Conservation (phyloP, 2,797 vertebrate genomes). For the Galago senegalensis region DNA sequence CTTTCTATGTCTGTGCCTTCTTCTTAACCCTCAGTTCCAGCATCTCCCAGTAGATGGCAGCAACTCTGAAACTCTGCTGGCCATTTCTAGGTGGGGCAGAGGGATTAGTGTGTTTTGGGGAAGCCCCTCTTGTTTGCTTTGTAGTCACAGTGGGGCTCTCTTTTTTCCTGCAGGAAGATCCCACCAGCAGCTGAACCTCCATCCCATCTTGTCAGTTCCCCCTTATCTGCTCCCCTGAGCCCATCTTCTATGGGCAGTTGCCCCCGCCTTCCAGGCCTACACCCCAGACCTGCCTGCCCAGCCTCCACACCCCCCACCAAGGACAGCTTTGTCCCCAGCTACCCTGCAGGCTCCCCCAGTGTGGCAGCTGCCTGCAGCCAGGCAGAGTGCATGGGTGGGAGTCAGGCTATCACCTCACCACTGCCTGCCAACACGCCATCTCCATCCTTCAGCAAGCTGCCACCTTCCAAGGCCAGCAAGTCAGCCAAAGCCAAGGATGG, state of each 20-base stretch:
- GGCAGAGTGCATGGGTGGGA: conserved; percentile 90
- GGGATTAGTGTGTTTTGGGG: not conserved
- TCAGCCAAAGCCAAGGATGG: conserved; percentile 92
- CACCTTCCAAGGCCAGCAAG: conserved; percentile 92
- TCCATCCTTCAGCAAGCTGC: conserved; percentile 90
- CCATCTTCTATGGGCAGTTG: conserved; percentile 88
- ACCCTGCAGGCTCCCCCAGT: conserved; percentile 88
- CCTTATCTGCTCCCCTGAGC: conserved; percentile 86
- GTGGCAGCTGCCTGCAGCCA: conserved; percentile 88
- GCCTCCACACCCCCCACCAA: conserved; percentile 81
- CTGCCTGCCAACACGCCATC: conserved; percentile 88
- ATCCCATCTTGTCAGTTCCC: conserved; percentile 86
- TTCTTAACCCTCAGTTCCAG: conserved; percentile 42
- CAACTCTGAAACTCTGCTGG: conserved; percentile 57
- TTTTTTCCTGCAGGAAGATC: conserved; percentile 93
- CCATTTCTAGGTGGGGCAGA: conserved; percentile 53
- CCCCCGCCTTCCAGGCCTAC: conserved; percentile 89
- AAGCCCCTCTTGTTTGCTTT: conserved; percentile 20
- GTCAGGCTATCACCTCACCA: conserved; percentile 89
- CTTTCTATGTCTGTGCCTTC: not conserved
- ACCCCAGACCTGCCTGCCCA: conserved; percentile 87
- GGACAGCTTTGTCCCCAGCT: conserved; percentile 87
- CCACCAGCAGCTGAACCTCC: conserved; percentile 93
- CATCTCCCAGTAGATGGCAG: conserved; percentile 84
- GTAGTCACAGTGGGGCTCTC: conserved; percentile 25